These are phyloP conservation scores for Oenanthe melanoleuca DNA, from an alignment of 2,113 vertebrate genomes.

Conservation along the genomic window DNA sequence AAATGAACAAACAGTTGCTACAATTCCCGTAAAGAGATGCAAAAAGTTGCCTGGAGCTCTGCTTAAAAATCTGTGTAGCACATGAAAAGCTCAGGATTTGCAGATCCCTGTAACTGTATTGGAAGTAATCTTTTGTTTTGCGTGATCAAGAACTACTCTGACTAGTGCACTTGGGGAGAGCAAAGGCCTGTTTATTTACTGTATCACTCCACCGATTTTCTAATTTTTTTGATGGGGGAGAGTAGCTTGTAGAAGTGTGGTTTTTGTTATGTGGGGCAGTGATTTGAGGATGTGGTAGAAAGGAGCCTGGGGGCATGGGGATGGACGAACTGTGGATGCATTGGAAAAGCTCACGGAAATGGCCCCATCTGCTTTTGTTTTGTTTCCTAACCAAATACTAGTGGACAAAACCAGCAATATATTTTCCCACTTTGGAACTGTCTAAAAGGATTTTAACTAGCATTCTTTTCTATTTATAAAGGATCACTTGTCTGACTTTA, in stretches of 20 bases:
- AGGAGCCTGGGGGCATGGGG: neutral
- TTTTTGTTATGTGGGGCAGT: neutral
- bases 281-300: neutral
- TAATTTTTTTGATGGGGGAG: neutral
- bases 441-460: neutral
- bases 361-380: neutral
- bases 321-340: fast-evolving
- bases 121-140: neutral
- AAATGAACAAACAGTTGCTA: neutral
- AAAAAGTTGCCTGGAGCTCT: neutral
- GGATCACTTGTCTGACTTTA: neutral
- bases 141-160: neutral
- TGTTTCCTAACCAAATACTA: neutral
- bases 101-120: neutral
- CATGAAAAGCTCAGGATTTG: neutral
- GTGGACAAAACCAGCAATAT: neutral
- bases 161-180: neutral
- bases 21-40: neutral
- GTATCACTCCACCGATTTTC: neutral
- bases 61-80: neutral
- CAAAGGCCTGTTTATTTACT: neutral
- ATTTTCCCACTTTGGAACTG: neutral
- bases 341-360: neutral
- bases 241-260: neutral
- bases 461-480: neutral